Evolutionary conservation across 37 sponge, comb jelly and placozoan genomes (phyloP).

Genomic region (Agelas oroides): DNA sequence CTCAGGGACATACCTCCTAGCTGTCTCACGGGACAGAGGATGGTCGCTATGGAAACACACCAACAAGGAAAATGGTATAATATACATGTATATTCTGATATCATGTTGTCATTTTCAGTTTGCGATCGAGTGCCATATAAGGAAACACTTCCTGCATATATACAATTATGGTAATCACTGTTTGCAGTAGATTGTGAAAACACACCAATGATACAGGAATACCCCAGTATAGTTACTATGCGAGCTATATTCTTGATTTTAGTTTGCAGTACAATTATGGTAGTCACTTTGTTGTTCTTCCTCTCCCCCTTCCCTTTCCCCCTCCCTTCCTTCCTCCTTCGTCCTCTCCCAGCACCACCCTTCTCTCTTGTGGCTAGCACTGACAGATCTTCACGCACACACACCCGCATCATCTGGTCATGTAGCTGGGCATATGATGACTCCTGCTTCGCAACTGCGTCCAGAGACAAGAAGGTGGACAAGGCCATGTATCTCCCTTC

Average conservation of each 20-base stretch:
- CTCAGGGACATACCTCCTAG: slow-evolving; percentile 59
- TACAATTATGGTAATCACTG: too few species aligned
- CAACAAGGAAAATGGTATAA: not conserved
- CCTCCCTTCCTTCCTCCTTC: slow-evolving; percentile 12
- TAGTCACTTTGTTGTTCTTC: not conserved
- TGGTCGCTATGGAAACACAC: slow-evolving; percentile 91
- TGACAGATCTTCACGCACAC: slow-evolving; percentile 61
- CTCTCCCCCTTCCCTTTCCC: slow-evolving; percentile 4
- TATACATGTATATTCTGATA: not conserved
- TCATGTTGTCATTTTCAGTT: too few species aligned
- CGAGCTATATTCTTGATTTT: too few species aligned
- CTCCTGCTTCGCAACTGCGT: slow-evolving; percentile 84
- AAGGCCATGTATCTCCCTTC: not conserved
- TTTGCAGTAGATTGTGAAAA: too few species aligned
- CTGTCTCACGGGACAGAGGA: slow-evolving; percentile 88
- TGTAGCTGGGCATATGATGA: slow-evolving; percentile 92
- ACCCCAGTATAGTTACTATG: too few species aligned
- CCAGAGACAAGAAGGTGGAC: slow-evolving; percentile 88
- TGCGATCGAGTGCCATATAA: too few species aligned
- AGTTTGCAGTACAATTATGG: too few species aligned
- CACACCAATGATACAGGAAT: not conserved
- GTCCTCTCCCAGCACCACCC: not conserved
- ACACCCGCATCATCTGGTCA: slow-evolving; percentile 89
- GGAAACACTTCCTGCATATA: too few species aligned
- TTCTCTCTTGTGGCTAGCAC: slow-evolving; percentile 43